Conservation (phyloP, 2,797 vertebrate species). For the Anabas testudineus region DNA sequence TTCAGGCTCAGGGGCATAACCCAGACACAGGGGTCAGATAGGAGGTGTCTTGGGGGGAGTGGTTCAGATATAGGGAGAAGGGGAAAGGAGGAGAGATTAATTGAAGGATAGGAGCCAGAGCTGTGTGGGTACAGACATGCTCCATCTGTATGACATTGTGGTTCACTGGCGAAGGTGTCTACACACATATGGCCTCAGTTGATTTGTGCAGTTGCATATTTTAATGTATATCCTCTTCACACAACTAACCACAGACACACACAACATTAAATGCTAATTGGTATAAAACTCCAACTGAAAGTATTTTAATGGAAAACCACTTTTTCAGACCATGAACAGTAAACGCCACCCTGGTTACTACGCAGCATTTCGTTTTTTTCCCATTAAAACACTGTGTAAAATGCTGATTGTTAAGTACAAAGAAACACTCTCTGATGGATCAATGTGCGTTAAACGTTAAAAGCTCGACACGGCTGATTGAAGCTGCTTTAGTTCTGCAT, state of each 20-base stretch:
- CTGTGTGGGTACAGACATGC: slow-evolving; percentile 29
- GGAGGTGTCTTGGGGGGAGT: slow-evolving; percentile 4
- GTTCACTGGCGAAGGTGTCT: slow-evolving; percentile 54
- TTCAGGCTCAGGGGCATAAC: slow-evolving; percentile 64
- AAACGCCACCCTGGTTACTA: slow-evolving; percentile 25
- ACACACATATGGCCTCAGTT: slow-evolving; percentile 39
- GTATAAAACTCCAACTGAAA: slow-evolving; percentile 24
- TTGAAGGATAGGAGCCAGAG: slow-evolving; percentile 23
- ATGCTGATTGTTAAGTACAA: slow-evolving; percentile 8
- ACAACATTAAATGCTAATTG: slow-evolving; percentile 34
- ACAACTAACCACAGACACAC: background rate
- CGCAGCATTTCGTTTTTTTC: background rate
- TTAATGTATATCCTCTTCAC: background rate
- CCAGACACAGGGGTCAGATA: slow-evolving; percentile 50
- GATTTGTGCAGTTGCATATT: slow-evolving; percentile 13
- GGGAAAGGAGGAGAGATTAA: slow-evolving; percentile 23
- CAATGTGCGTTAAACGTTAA: slow-evolving; percentile 41
- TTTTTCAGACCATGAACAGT: slow-evolving; percentile 15
- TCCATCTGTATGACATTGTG: slow-evolving; percentile 41
- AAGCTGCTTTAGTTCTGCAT: slow-evolving; percentile 39
- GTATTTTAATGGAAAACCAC: background rate
- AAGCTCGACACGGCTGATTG: slow-evolving; percentile 36
- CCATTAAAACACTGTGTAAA: slow-evolving; percentile 10
- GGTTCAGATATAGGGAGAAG: slow-evolving; percentile 6
- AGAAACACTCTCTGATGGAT: slow-evolving; percentile 47